A percentile compares a stretch with the other conserved stretches of the same genome.
These are phyloP conservation scores for Sceloporus undulatus DNA, from an alignment of 2,113 vertebrate species.

Conservation along the genomic window DNA sequence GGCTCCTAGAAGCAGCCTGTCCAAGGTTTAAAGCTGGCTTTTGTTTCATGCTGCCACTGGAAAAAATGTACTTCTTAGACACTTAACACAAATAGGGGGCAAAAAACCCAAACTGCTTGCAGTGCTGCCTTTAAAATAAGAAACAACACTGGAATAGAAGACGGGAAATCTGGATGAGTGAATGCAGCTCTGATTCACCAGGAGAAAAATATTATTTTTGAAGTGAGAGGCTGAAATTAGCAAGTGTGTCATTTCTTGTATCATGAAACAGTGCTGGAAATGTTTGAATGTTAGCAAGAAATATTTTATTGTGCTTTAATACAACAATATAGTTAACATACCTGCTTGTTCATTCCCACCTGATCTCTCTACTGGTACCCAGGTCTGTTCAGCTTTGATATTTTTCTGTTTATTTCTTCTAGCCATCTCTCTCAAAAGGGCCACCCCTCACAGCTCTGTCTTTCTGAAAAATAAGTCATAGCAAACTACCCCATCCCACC, in stretches of 20 bases:
- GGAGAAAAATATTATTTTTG: slow-evolving; percentile 38
- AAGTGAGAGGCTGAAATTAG: not conserved
- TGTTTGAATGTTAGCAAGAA: not conserved
- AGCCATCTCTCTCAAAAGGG: no score
- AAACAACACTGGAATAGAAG: slow-evolving; percentile 10
- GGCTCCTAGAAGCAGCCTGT: slow-evolving; percentile 47
- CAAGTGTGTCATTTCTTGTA: not conserved
- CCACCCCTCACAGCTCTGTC: no score
- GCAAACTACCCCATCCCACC: no score
- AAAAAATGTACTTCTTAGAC: slow-evolving; percentile 25
- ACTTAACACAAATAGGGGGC: slow-evolving; percentile 48
- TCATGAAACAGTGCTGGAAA: not conserved
- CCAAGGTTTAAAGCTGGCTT: slow-evolving; percentile 48
- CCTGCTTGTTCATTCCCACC: not conserved
- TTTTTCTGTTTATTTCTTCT: not conserved
- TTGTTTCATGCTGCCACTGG: not conserved
- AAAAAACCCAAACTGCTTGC: slow-evolving; percentile 4
- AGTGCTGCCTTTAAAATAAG: slow-evolving; percentile 9
- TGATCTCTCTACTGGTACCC: not conserved
- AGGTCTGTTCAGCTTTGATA: not conserved
- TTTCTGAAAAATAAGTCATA: no score
- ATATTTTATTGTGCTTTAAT: not conserved
- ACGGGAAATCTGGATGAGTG: slow-evolving; percentile 24
- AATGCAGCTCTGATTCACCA: slow-evolving; percentile 31
- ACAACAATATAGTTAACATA: not conserved